Evolutionary conservation across 2,797 vertebrate genomes (phyloP).

Genomic region (Rhinogobio ventralis): DNA sequence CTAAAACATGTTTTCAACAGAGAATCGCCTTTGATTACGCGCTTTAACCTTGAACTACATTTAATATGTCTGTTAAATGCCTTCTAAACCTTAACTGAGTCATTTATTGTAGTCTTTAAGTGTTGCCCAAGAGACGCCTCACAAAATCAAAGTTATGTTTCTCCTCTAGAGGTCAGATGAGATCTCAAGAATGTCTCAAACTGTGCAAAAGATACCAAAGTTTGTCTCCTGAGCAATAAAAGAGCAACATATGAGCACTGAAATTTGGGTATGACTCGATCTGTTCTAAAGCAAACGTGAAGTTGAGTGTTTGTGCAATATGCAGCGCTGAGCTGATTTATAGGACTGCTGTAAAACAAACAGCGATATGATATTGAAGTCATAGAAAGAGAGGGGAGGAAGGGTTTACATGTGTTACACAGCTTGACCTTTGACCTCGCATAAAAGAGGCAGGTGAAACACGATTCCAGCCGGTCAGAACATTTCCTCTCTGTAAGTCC

Average conservation of each 20-base stretch:
- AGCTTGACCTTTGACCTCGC: constrained; percentile 64
- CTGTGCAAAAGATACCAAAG: background rate
- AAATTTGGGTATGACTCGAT: background rate
- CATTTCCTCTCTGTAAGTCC: background rate
- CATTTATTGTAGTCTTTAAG: background rate
- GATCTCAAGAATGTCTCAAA: background rate
- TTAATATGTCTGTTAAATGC: constrained; percentile 5
- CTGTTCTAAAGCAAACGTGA: background rate
- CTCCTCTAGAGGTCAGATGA: background rate
- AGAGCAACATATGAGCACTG: background rate
- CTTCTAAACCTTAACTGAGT: constrained; percentile 11
- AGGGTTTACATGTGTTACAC: constrained; percentile 31
- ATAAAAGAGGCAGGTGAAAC: constrained; percentile 49
- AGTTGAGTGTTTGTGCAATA: background rate
- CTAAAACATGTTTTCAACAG: constrained; percentile 16
- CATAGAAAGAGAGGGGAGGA: constrained; percentile 35
- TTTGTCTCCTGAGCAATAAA: background rate
- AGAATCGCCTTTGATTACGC: background rate
- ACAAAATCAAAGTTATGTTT: background rate
- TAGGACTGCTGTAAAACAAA: constrained; percentile 41
- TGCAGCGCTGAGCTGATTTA: constrained; percentile 39
- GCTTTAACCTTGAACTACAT: constrained; percentile 25
- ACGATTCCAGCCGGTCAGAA: constrained; percentile 28
- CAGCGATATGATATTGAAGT: constrained; percentile 27
- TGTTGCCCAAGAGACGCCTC: background rate